Percentiles rank a stretch among this genome's conserved stretches.
These are phyloP conservation scores for Lasioglossum marginatum DNA, from an alignment of 2,888 invertebrate species.

Conservation along the genomic window DNA sequence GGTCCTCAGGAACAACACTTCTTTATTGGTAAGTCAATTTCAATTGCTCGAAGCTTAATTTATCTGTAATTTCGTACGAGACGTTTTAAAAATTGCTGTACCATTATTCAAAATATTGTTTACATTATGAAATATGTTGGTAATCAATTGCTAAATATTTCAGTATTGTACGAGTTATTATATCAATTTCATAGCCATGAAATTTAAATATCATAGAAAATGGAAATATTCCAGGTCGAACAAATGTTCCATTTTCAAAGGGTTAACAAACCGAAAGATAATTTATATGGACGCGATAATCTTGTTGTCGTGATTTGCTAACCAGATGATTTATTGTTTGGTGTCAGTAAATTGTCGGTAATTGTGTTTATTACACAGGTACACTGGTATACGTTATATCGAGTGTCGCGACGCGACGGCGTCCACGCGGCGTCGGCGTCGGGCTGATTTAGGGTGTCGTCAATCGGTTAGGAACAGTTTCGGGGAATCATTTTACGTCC, in stretches of 20 bases:
- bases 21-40: too few species aligned
- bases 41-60: too few species aligned
- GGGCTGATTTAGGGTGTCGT: constrained; percentile 68
- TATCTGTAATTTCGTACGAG: too few species aligned
- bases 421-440: constrained; percentile 4
- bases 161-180: too few species aligned
- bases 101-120: too few species aligned
- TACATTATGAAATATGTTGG: too few species aligned
- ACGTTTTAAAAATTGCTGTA: background rate
- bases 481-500: constrained; percentile 72
- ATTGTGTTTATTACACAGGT: background rate
- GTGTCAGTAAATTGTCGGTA: background rate
- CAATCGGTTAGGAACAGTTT: constrained; percentile 60
- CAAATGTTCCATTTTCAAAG: too few species aligned
- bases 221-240: too few species aligned
- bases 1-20: background rate
- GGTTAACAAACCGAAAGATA: background rate
- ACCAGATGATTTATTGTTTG: background rate
- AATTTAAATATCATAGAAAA: too few species aligned
- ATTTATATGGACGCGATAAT: background rate
- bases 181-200: too few species aligned
- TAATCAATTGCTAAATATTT: too few species aligned
- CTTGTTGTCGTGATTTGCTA: background rate
- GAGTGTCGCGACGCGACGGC: background rate
- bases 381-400: background rate